Percentiles rank a stretch among this genome's conserved stretches.
These are phyloP conservation scores for Halotydeus destructor DNA, from an alignment of 1,140 invertebrate genomes.

Conservation along the genomic window DNA sequence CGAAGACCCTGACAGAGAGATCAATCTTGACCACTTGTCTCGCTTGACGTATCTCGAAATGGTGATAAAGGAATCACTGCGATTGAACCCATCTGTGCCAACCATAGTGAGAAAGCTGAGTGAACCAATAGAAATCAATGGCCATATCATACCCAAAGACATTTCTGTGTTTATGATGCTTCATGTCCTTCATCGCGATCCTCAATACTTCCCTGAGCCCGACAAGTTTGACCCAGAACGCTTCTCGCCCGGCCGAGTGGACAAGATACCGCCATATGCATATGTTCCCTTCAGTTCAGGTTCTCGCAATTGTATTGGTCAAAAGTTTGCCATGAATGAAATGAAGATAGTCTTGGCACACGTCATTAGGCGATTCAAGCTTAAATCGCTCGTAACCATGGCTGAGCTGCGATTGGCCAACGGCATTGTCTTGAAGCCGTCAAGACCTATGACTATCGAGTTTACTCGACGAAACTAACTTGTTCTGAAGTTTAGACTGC, in stretches of 20 bases:
- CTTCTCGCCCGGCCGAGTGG: conserved; percentile 32
- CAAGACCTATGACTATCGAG: no score
- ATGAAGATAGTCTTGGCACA: conserved; percentile 31
- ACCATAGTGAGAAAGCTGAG: conserved; percentile 23
- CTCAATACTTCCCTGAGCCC: conserved; percentile 24
- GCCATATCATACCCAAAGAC: conserved; percentile 25
- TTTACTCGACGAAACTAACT: no score
- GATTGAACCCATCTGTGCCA: conserved; percentile 40
- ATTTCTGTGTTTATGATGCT: conserved; percentile 21
- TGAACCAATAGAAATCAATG: conserved; percentile 13
- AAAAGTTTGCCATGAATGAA: conserved; percentile 35
- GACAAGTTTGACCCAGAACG: conserved; percentile 27
- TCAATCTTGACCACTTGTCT: conserved; percentile 1
- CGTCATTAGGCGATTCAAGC: conserved; percentile 23
- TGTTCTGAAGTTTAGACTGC: no score
- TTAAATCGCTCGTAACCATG: conserved; percentile 18
- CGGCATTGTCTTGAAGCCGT: no score
- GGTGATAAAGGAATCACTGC: conserved; percentile 19
- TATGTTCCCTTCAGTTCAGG: conserved; percentile 29
- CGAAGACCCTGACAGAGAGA: conserved; percentile 7
- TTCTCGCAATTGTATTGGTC: conserved; percentile 28
- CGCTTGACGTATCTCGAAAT: conserved; percentile 28
- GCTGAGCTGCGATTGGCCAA: no score
- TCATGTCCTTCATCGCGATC: conserved; percentile 25
- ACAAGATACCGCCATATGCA: conserved; percentile 20